A percentile compares a stretch with the other conserved stretches of the same genome.
Conservation (phyloP, 1,140 invertebrate genomes). For the Saccostrea cuccullata region DNA sequence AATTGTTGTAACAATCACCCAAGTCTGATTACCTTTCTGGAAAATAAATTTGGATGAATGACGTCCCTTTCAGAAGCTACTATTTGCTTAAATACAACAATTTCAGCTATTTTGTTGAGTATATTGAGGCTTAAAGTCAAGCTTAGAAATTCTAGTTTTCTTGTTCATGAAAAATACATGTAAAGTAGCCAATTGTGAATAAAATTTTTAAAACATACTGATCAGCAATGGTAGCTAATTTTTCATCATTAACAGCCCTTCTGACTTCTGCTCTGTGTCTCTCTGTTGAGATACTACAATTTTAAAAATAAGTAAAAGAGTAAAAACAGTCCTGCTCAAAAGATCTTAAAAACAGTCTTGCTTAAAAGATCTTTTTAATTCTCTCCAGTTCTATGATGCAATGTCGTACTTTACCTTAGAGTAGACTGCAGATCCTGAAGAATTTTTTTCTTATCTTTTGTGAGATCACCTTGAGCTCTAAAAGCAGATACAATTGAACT, state of each 20-base stretch:
- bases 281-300: conserved; percentile 89
- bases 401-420: conserved; percentile 79
- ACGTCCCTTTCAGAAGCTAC: too few species aligned
- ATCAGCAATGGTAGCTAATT: conserved; percentile 91
- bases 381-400: neutral
- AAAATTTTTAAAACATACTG: conserved; percentile 83
- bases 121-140: too few species aligned
- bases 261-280: conserved; percentile 93
- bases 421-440: conserved; percentile 88
- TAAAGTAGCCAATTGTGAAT: too few species aligned
- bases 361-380: neutral
- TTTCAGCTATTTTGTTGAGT: too few species aligned
- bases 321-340: too few species aligned
- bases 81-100: too few species aligned
- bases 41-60: too few species aligned
- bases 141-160: too few species aligned
- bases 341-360: neutral
- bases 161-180: too few species aligned
- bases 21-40: too few species aligned
- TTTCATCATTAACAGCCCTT: conserved; percentile 93
- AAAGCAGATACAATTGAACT: conserved; percentile 91
- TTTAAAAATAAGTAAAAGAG: neutral
- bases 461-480: conserved; percentile 93
- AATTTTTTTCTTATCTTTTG: conserved; percentile 89
- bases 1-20: too few species aligned